Base-by-base conservation (phyloP, 2,113 vertebrate species). In the Nesoenas mayeri region DNA sequence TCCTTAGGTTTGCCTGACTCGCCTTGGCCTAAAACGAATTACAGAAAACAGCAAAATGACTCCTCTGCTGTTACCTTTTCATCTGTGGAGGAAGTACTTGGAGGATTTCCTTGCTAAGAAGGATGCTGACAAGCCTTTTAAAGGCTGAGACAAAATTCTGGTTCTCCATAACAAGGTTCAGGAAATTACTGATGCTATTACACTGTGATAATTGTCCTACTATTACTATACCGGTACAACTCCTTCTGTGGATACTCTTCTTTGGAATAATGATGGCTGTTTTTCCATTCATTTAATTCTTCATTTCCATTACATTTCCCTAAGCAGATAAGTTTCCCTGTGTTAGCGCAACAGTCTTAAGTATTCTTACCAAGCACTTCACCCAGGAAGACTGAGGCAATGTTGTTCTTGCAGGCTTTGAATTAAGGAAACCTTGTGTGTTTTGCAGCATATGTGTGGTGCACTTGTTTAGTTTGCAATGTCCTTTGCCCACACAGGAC, bases 301-400 rank as follows among this genome's bases (percentile, higher is more conserved):
- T 88, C 48, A 91, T 95, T 93, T 93, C 83, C 83, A 84, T 88
- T 80, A 8, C 56, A 85, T 95, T 95, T 95, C 66, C 89, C 57
- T 87, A 91, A 87, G 61, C 77, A 79, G 74, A 32, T 71, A 80
- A 62, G 42, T 82, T 81, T 93, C 61, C 56, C 36, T 56, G 26
- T 44, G 20, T 92, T 90, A 8, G 9, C 42, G 56, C 16, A 62
- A 17, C 1, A 4, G 34, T 61, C 40, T 56, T 57, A 80, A 80
- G 42, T 71, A 20, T 51, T 83, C 71, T 78, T 73, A 64, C 34
- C 25, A 40, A 86, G 65, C 8, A 15, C 15, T 93, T 90, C 15
- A 50, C 34, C 60, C 32, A 36, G 65, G 9, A 86, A 83, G 60
- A 40, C 34, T 32, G 31, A 88, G 34, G 69, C n/a, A 40, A 58